phyloP scores from a whole-genome alignment of 2,797 vertebrate species.

The Sebastolobus alascanus region DNA sequence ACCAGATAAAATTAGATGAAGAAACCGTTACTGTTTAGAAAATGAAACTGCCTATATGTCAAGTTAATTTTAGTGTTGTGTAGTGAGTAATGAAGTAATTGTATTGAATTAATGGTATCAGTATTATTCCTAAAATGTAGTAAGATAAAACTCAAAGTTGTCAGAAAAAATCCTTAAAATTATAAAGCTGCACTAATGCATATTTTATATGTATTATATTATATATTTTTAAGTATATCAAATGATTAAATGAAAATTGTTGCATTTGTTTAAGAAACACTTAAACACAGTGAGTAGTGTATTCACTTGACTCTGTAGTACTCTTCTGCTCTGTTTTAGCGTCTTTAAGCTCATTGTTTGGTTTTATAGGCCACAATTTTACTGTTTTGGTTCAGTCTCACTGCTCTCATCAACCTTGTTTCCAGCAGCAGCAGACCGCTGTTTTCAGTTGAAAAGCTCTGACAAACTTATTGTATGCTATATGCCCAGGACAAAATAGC shows the following conservation, averaged over 20 bases:
- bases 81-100: not conserved
- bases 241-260: too few relatives aligned
- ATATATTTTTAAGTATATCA: too few relatives aligned
- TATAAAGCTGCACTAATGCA: not conserved
- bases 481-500: not conserved
- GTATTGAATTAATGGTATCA: not conserved
- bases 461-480: not conserved
- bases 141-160: not conserved
- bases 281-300: not conserved
- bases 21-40: not conserved
- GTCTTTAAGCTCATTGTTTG: too few relatives aligned
- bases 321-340: not conserved
- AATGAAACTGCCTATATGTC: too few relatives aligned
- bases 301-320: not conserved
- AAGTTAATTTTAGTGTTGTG: not conserved
- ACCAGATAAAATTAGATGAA: not conserved
- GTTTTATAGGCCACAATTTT: too few relatives aligned
- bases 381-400: too few relatives aligned
- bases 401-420: too few relatives aligned
- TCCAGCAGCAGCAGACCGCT: not conserved
- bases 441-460: not conserved
- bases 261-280: not conserved
- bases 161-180: not conserved
- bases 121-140: not conserved
- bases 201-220: not conserved